Conservation (phyloP, 2,797 vertebrate species). For the Aphelocoma californica region DNA sequence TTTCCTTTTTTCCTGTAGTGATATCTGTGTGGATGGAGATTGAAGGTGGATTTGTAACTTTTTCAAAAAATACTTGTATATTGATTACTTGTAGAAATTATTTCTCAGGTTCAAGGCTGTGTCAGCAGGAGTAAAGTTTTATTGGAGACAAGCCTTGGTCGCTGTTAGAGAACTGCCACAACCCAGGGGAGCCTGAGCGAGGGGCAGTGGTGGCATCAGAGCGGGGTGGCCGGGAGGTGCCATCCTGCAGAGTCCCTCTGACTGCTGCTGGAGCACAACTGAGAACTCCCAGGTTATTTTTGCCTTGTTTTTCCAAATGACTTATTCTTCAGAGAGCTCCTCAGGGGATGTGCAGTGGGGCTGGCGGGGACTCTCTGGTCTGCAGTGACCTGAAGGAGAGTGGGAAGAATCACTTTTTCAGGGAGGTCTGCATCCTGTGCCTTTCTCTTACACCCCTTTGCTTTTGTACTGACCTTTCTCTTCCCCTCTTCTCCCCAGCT, state of each 20-base stretch:
- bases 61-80: not conserved
- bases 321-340: not conserved
- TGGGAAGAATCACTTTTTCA: not conserved
- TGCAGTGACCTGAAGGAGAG: not conserved
- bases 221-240: not conserved
- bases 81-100: not conserved
- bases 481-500: not conserved
- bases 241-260: not conserved
- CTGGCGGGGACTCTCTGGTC: not conserved
- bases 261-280: not conserved
- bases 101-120: not conserved
- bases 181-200: not conserved
- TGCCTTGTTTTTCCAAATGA: not conserved
- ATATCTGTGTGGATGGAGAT: not conserved
- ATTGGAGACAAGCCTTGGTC: slow-evolving; percentile 20
- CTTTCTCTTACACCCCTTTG: not conserved
- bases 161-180: not conserved
- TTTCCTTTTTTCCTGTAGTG: not conserved
- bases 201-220: not conserved
- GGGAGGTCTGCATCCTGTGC: rapidly evolving
- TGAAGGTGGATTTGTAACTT: not conserved
- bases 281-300: not conserved
- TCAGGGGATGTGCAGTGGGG: not conserved
- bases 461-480: not conserved
- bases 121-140: slow-evolving; percentile 18